Base-by-base conservation (phyloP, 2,113 vertebrate species). In the Vulpes lagopus region DNA sequence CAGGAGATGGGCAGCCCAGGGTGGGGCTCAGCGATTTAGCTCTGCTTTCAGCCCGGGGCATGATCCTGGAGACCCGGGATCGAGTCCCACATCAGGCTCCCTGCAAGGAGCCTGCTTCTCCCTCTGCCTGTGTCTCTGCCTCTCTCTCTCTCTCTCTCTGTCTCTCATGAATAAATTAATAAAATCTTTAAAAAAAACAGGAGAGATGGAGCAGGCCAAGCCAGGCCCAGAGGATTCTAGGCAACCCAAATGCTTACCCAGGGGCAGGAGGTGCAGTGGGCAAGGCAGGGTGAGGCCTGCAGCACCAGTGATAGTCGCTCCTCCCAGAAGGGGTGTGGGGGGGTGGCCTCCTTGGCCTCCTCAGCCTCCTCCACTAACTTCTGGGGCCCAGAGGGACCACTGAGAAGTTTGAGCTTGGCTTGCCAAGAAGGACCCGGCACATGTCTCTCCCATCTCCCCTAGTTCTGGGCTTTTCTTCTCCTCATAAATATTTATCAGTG, bases 401-500 rank as follows among this genome's bases (percentile, higher is more conserved):
- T 20, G 89, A 86, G 22, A 53, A 27, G 64, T 73, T 89, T 94
- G 65, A 96, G 92, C 80, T 83, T 25, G 9, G 55, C 89, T 89
- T 51, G 86, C 85, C 67, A 74, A 79, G 25, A 80, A 53, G 38
- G 92, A 35, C 69, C 81, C 67, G 71, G 64, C 74, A 53, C 25
- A 11, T 92, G 74, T 67, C 35, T 30, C 62, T 49, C 86, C 43
- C 16, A 49, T 4, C 12, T 49, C 49, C 76, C 53, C 43, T 51
- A 23, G 60, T 60, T 69, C 92, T 76, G 82, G 73, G 82, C 69
- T 67, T 71, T 89, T 90, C 74, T 85, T 65, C 67, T 91, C 76
- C 74, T 95, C 91, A 96, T 97, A 87, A 98, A 97, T 97, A 97
- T 97, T 97, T 93, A 98, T 94, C 90, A 82, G 94, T 90, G 79